Conservation (phyloP, 2,888 invertebrate species). For the Syrista parreyssii region DNA sequence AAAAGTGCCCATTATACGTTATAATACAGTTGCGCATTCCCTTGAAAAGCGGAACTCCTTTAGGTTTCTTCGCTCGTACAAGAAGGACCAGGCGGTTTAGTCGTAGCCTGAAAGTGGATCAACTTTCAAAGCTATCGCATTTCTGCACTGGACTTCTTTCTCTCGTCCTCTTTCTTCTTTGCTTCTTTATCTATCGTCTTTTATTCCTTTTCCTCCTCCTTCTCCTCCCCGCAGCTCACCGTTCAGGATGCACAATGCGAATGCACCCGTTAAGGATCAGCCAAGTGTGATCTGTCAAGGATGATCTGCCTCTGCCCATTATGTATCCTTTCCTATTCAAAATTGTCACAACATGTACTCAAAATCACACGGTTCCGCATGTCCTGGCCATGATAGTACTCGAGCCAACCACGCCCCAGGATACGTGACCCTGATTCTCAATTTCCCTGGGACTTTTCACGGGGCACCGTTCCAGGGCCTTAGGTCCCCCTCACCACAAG, state of each 20-base stretch:
- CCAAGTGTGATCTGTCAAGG: slow-evolving; percentile 46
- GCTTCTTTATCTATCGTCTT: not conserved
- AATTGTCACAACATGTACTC: slow-evolving; percentile 1
- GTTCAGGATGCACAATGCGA: slow-evolving; percentile 27
- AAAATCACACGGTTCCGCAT: not conserved
- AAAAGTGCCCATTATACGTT: not conserved
- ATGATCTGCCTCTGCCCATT: slow-evolving; percentile 31
- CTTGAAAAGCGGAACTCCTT: not conserved
- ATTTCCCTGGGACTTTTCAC: not conserved
- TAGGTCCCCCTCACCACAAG: slow-evolving; percentile 14
- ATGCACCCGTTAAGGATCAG: slow-evolving; percentile 21
- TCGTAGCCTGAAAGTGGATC: slow-evolving; percentile 37
- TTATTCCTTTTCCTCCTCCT: not conserved
- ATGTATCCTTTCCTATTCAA: not conserved
- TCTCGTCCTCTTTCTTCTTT: not conserved
- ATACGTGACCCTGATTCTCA: not conserved
- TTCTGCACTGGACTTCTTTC: slow-evolving; percentile 33
- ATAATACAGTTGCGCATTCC: not conserved
- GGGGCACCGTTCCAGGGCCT: slow-evolving; percentile 22
- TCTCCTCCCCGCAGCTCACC: not conserved
- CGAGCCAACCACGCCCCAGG: not conserved
- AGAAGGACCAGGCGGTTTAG: not conserved
- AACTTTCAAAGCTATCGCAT: slow-evolving; percentile 49
- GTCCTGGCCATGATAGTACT: not conserved
- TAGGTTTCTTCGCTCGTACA: not conserved